Percentiles rank a stretch among this genome's conserved stretches.
These are phyloP conservation scores for Penaeus monodon DNA, from an alignment of 2,888 invertebrate genomes.

Conservation along the genomic window DNA sequence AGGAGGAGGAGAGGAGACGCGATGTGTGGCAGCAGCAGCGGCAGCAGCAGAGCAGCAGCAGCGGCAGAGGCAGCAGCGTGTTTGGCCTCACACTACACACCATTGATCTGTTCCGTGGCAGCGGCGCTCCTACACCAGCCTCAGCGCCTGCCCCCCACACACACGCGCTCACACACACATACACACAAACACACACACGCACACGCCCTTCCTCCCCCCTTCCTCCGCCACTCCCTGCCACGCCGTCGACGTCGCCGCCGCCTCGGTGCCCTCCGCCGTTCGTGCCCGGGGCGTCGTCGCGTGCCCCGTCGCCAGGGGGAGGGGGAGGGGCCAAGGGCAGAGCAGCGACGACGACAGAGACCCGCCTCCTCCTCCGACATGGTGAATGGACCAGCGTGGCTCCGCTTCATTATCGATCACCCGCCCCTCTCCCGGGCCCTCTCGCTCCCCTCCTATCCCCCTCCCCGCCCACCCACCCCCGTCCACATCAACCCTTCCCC, in stretches of 20 bases:
- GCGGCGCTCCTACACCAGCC: constrained; percentile 32
- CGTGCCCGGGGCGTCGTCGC: background rate
- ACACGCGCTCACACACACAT: too few species aligned
- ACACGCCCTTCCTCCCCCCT: constrained; percentile 12
- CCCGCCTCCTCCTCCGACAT: constrained; percentile 24
- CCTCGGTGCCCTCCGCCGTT: background rate
- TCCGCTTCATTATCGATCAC: constrained; percentile 39
- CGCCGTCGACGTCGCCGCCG: background rate
- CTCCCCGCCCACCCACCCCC: background rate
- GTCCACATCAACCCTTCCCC: background rate
- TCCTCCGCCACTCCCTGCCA: background rate
- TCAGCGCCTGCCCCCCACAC: background rate
- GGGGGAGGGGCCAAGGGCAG: constrained; percentile 3
- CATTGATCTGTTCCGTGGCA: constrained; percentile 56
- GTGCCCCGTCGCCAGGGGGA: background rate
- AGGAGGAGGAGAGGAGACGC: background rate
- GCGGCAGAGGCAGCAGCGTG: constrained; percentile 33
- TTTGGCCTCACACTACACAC: constrained; percentile 54
- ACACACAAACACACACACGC: too few species aligned
- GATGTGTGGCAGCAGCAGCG: constrained; percentile 10
- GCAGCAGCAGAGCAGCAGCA: background rate
- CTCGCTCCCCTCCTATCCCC: background rate
- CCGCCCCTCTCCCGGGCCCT: constrained; percentile 12
- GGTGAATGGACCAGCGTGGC: constrained; percentile 46
- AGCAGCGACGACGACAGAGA: background rate